Base-by-base conservation (phyloP, 2,113 vertebrate species). In the Otus sunia region DNA sequence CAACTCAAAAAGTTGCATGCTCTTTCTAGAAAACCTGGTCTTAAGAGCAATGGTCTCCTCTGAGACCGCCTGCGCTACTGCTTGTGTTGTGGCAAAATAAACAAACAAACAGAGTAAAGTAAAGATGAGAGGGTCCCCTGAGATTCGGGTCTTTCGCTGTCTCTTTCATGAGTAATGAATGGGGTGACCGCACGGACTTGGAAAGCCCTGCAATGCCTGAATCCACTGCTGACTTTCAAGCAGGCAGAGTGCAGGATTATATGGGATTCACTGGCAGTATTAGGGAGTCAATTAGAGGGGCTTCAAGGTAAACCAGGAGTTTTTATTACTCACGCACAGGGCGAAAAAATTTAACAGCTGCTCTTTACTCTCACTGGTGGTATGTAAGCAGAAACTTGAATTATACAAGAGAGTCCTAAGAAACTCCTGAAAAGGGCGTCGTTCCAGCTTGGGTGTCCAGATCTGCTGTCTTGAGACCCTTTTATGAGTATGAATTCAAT, bases 141-240 rank as follows among this genome's bases (percentile, higher is more conserved):
- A 96, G 97, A 97, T 91, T 93, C 15, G 56, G 77, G 91, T 95
- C 97, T 97, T 97, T 97, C 5, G 58, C 94, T 96, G 91, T 97
- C 85, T 96, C 95, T 98, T 98, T 97, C 94, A 96, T 97, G 95
- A 97, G 93, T 94, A 95, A 98, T 97, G 97, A 97, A 98, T 96
- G 94, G 91, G 76, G 90, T 60, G 93, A 98, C 97, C 95, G 0
- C 98, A 98, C 62, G 94, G 94, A 86, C 97, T 97, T 97, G 97
- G 97, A 96, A 89, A 74, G 78, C 56, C 59, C 21, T 69, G 63
- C 30, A 52, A 7, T 36, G 78, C 86, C 95, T 90, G 85, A 90
- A 94, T 95, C 91, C 49, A 21, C 76, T 66, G 58, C 84, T 30
- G 90, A 62, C 86, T 97, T 97, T 82, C 88, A 95, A 95, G 78